phyloP scores from a whole-genome alignment of 2,797 vertebrate genomes.

The Mallotus villosus region DNA sequence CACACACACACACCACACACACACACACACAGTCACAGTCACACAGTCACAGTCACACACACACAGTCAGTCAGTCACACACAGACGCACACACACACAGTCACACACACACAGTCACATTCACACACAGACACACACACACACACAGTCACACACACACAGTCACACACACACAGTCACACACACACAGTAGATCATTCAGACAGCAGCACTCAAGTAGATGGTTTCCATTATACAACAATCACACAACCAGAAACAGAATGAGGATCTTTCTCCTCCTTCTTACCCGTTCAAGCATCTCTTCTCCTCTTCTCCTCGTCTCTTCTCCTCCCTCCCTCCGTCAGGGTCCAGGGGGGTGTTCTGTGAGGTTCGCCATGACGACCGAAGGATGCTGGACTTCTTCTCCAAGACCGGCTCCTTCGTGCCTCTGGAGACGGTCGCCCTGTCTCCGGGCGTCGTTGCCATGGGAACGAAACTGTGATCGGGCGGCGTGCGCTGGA shows the following conservation, averaged over 20 bases:
- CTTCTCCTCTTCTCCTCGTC: no score
- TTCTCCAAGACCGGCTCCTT: constrained; percentile 89
- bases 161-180: background rate
- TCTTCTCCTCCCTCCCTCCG: background rate
- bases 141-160: background rate
- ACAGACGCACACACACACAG: constrained; percentile 48
- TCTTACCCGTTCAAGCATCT: no score
- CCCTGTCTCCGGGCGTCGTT: constrained; percentile 83
- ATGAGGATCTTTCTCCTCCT: no score
- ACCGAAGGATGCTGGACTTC: constrained; percentile 89
- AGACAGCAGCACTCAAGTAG: no score
- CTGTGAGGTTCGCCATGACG: constrained; percentile 87
- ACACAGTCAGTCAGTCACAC: background rate
- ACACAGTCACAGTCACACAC: background rate
- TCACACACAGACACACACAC: background rate
- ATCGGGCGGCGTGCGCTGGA: constrained; percentile 27
- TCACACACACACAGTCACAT: background rate
- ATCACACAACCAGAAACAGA: no score
- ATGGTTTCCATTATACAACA: no score
- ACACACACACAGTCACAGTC: background rate
- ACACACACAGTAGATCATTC: background rate
- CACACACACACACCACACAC: no score
- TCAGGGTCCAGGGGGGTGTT: constrained; percentile 91
- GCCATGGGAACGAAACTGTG: constrained; percentile 88
- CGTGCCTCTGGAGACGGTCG: constrained; percentile 80